Percentiles rank a stretch among this genome's conserved stretches.
Conservation (phyloP, 2,888 invertebrate species). For the Acleris holmiana region DNA sequence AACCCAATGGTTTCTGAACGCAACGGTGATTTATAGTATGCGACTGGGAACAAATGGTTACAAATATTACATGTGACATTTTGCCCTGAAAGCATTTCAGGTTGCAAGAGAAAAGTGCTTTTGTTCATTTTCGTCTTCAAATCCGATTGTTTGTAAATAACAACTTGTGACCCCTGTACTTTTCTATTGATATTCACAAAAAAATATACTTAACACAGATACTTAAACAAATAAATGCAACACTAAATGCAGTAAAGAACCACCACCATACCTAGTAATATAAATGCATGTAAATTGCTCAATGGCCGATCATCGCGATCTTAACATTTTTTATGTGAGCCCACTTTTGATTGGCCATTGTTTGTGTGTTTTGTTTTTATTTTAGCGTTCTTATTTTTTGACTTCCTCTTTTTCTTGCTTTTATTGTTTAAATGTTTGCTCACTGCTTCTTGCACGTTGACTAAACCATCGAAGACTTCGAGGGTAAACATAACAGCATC, state of each 20-base stretch:
- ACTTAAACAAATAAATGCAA: constrained; percentile 38
- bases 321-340: neutral
- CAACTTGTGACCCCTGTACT: constrained; percentile 40
- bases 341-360: constrained; percentile 40
- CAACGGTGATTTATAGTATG: constrained; percentile 24
- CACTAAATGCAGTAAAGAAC: constrained; percentile 43
- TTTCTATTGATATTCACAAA: constrained; percentile 65
- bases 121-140: constrained; percentile 7
- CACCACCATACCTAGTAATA: constrained; percentile 42
- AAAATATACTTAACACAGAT: constrained; percentile 4
- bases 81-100: constrained; percentile 6
- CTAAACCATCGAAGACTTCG: constrained; percentile 65
- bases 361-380: constrained; percentile 3
- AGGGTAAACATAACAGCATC: constrained; percentile 63
- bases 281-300: constrained; percentile 18
- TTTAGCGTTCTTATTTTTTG: constrained; percentile 37
- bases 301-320: constrained; percentile 13
- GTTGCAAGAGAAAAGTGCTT: neutral
- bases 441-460: constrained; percentile 58
- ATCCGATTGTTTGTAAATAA: constrained; percentile 18
- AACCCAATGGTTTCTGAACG: neutral
- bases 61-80: constrained; percentile 7
- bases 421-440: constrained; percentile 47
- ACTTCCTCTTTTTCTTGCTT: constrained; percentile 29
- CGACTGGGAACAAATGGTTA: constrained; percentile 16